Percentiles rank a stretch among this genome's conserved stretches.
phyloP scores from a whole-genome alignment of 2,888 invertebrate genomes.

The Galeopsomyia nigrocyanea region DNA sequence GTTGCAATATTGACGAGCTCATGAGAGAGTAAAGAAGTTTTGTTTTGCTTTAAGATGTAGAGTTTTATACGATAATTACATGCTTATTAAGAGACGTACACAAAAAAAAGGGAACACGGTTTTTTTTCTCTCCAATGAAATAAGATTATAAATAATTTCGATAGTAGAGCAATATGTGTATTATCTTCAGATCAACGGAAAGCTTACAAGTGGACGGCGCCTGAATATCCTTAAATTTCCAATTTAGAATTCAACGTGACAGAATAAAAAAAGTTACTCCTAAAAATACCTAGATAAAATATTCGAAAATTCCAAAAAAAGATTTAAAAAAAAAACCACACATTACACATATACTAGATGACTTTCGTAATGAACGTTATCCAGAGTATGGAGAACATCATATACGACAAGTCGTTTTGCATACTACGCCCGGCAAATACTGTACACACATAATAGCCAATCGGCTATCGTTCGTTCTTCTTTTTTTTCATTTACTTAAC shows the following conservation, averaged over 20 bases:
- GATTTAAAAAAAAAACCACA: conserved; percentile 18
- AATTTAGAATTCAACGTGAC: not conserved
- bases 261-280: conserved; percentile 4
- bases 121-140: too few species aligned
- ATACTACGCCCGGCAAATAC: conserved; percentile 32
- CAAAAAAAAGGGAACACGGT: too few species aligned
- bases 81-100: too few species aligned
- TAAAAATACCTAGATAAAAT: conserved; percentile 6
- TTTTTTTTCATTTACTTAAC: not conserved
- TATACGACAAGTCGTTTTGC: conserved; percentile 5
- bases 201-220: conserved; percentile 64
- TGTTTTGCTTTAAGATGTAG: not conserved
- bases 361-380: conserved; percentile 12
- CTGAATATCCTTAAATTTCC: conserved; percentile 51
- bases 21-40: conserved; percentile 51
- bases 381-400: not conserved
- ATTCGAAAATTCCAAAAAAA: not conserved
- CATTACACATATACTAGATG: conserved; percentile 19
- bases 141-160: too few species aligned
- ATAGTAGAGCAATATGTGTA: too few species aligned
- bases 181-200: conserved; percentile 55
- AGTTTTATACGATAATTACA: too few species aligned
- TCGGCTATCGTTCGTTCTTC: conserved; percentile 16
- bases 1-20: conserved; percentile 55
- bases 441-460: conserved; percentile 42